Conservation (phyloP, 2,113 vertebrate species). For the Perca schrenkii region DNA sequence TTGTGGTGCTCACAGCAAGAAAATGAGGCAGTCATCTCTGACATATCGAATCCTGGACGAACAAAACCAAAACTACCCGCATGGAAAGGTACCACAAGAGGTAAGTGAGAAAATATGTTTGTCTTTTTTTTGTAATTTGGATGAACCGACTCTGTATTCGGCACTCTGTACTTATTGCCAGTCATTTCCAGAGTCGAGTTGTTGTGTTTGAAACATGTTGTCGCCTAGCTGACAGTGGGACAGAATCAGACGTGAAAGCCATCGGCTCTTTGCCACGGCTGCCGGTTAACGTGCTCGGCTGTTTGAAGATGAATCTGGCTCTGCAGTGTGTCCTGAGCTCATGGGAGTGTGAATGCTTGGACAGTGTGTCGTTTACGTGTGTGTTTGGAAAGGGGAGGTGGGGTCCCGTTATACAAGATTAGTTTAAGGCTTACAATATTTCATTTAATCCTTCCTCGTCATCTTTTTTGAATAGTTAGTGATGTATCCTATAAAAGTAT, state of each 20-base stretch:
- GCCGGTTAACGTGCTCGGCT: background rate
- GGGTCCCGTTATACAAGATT: conserved; percentile 51
- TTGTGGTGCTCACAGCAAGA: background rate
- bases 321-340: conserved; percentile 78
- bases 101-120: background rate
- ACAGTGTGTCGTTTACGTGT: conserved; percentile 10
- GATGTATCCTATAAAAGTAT: conserved; percentile 70
- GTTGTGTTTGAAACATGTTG: background rate
- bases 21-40: too few species aligned
- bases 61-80: background rate
- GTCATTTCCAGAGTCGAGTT: conserved; percentile 27
- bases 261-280: conserved; percentile 17
- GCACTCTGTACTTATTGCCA: conserved; percentile 33
- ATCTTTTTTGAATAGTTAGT: conserved; percentile 46
- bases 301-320: conserved; percentile 37
- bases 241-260: conserved; percentile 31
- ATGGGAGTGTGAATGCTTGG: conserved; percentile 53
- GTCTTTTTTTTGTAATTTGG: background rate
- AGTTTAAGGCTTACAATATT: conserved; percentile 78
- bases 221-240: conserved; percentile 12
- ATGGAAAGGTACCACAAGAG: background rate
- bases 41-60: background rate
- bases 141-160: conserved; percentile 16
- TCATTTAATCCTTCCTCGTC: conserved; percentile 40
- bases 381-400: conserved; percentile 6